Evolutionary conservation across 2,888 invertebrate genomes (phyloP).

Genomic region (Dinocampus coccinellae): DNA sequence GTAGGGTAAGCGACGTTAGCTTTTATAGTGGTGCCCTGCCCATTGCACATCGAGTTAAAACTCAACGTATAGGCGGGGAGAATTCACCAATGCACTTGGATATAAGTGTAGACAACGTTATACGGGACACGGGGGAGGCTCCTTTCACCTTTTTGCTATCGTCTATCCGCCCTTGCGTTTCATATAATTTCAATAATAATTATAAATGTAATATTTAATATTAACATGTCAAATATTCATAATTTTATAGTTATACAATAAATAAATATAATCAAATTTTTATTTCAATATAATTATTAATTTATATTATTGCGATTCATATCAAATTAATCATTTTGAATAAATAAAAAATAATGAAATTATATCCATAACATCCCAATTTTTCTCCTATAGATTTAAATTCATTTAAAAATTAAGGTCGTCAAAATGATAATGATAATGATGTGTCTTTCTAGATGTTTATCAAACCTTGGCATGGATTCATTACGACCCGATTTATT

Average conservation of each 20-base stretch:
- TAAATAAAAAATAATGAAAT: too few relatives aligned
- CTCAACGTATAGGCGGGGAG: constrained; percentile 57
- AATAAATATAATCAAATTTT: neutral
- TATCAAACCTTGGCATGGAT: constrained; percentile 26
- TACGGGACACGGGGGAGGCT: constrained; percentile 48
- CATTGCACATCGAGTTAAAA: constrained; percentile 43
- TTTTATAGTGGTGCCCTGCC: constrained; percentile 68
- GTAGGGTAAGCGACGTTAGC: constrained; percentile 64
- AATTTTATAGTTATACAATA: too few relatives aligned
- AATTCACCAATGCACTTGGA: constrained; percentile 31
- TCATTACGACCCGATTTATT: constrained; percentile 6
- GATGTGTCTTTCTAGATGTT: neutral
- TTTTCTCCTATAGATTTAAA: neutral
- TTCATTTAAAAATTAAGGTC: constrained; percentile 9
- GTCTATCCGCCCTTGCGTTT: constrained; percentile 16
- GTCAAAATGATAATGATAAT: neutral
- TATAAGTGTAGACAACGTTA: constrained; percentile 9
- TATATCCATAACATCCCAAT: neutral
- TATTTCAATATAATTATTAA: neutral
- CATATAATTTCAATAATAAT: neutral
- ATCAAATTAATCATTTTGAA: too few relatives aligned
- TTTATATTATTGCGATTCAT: neutral
- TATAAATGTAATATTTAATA: constrained; percentile 8
- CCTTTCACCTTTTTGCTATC: constrained; percentile 60
- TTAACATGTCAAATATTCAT: neutral